Conservation (phyloP, 2,888 invertebrate genomes). For the Mongoloraphidia duomilia region DNA sequence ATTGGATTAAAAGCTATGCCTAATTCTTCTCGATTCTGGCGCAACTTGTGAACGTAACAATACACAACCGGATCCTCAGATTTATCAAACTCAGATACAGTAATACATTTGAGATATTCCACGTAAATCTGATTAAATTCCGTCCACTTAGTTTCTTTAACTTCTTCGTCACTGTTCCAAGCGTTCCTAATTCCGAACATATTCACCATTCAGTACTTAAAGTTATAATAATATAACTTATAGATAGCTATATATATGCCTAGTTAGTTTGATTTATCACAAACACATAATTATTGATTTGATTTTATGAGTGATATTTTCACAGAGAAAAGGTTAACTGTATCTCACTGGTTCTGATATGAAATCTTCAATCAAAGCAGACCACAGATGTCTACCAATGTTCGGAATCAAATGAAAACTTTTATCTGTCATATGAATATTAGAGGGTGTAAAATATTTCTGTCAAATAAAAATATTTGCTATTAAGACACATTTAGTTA, state of each 20-base stretch:
- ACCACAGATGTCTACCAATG: no score
- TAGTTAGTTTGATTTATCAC: no score
- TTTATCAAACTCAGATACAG: constrained; percentile 49
- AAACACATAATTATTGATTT: no score
- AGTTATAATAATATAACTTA: no score
- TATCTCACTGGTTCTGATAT: no score
- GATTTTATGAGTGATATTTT: no score
- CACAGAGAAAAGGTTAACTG: no score
- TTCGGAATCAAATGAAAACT: background rate
- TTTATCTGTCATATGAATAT: background rate
- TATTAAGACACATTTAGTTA: background rate
- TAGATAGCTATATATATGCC: no score
- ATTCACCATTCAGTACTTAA: no score
- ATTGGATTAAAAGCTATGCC: constrained; percentile 43
- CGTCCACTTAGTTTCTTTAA: constrained; percentile 36
- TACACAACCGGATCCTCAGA: constrained; percentile 46
- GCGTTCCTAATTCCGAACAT: no score
- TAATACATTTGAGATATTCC: constrained; percentile 41
- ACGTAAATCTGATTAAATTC: constrained; percentile 37
- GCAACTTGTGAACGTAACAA: constrained; percentile 34
- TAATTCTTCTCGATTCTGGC: constrained; percentile 31
- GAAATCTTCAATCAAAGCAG: no score
- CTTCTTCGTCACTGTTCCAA: constrained; percentile 20
- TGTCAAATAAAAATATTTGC: background rate
- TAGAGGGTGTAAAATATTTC: background rate